Conservation (phyloP, 2,888 invertebrate genomes). For the Atherix ibis region DNA sequence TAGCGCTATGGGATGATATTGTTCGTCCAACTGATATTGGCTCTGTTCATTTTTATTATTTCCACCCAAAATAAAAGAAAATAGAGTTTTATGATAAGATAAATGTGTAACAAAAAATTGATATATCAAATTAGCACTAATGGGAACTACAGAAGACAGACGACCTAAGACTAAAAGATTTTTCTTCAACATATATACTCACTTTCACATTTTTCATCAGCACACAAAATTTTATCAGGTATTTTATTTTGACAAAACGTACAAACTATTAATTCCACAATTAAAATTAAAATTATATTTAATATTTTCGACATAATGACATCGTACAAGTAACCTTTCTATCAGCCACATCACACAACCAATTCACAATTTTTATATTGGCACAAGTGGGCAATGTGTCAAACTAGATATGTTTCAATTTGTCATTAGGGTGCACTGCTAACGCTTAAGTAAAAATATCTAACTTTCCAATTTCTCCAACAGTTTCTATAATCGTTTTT, state of each 20-base stretch:
- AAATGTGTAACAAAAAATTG: no score
- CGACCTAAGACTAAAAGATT: background rate
- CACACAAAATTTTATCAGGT: slow-evolving; percentile 55
- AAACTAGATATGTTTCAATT: no score
- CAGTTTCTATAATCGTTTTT: no score
- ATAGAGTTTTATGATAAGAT: no score
- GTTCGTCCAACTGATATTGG: slow-evolving; percentile 48
- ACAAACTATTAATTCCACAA: slow-evolving; percentile 21
- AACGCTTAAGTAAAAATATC: no score
- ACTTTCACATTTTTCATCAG: slow-evolving; percentile 55
- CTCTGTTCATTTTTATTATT: no score
- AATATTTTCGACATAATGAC: slow-evolving; percentile 11
- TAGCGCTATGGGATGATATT: slow-evolving; percentile 38
- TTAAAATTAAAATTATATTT: slow-evolving; percentile 10
- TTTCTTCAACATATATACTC: slow-evolving; percentile 18
- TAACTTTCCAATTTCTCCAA: no score
- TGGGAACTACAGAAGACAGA: no score
- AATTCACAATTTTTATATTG: no score
- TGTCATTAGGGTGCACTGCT: no score
- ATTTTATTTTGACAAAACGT: slow-evolving; percentile 28
- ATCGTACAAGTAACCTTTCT: slow-evolving; percentile 10
- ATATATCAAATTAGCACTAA: slow-evolving; percentile 1
- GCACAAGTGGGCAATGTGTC: no score
- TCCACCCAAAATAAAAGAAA: no score
- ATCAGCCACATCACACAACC: slow-evolving; percentile 13